Conservation (phyloP, 2,113 vertebrate species). For the Taurulus bubalis region DNA sequence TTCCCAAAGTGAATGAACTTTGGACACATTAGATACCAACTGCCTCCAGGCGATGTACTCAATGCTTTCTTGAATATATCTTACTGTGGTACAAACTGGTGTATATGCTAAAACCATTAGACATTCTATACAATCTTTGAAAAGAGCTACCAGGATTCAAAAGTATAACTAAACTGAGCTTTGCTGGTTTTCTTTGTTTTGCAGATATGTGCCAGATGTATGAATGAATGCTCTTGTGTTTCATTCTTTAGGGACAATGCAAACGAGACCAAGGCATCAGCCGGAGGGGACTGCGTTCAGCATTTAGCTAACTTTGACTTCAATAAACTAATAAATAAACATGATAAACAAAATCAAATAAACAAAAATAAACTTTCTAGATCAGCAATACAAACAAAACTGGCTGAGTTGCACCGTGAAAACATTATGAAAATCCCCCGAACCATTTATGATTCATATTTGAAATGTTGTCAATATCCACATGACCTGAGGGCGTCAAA, state of each 20-base stretch:
- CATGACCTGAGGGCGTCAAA: neutral
- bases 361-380: too few species aligned
- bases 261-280: neutral
- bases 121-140: too few species aligned
- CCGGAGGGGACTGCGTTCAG: too few species aligned
- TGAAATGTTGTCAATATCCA: slow-evolving; percentile 9
- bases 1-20: too few species aligned
- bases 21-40: too few species aligned
- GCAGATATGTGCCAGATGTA: neutral
- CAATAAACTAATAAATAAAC: neutral
- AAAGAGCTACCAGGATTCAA: neutral
- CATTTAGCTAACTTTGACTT: neutral
- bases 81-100: too few species aligned
- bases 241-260: neutral
- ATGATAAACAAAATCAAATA: too few species aligned
- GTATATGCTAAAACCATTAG: too few species aligned
- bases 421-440: neutral
- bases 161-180: neutral
- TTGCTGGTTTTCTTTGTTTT: too few species aligned
- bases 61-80: too few species aligned
- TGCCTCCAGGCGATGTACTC: too few species aligned
- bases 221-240: neutral
- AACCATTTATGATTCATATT: neutral
- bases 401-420: neutral
- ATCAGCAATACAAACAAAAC: neutral